Conservation (phyloP, 2,113 vertebrate species). For the Neolamprologus tretocephalus region DNA sequence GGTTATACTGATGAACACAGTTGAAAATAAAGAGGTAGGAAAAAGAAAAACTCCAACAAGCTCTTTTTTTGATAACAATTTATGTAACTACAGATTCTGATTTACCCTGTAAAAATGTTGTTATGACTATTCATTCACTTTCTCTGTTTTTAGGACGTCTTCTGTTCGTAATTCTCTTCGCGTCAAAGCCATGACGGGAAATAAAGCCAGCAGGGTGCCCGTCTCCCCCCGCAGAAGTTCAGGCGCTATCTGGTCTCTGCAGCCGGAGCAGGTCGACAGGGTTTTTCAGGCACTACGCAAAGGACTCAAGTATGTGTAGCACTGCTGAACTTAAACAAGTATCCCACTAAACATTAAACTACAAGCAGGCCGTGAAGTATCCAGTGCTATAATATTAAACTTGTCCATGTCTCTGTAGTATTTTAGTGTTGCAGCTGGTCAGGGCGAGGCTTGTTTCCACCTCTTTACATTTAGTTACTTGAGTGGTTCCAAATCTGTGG, state of each 20-base stretch:
- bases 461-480: background rate
- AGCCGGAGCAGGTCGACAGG: constrained; percentile 85
- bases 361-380: background rate
- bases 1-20: background rate
- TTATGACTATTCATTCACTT: background rate
- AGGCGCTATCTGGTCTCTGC: constrained; percentile 67
- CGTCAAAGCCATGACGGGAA: constrained; percentile 59
- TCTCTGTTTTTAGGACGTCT: constrained; percentile 33
- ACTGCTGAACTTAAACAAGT: background rate
- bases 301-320: constrained; percentile 82
- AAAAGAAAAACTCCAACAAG: background rate
- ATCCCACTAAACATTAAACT: background rate
- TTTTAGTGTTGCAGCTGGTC: background rate
- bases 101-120: background rate
- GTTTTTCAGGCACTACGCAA: constrained; percentile 85
- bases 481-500: background rate
- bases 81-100: background rate
- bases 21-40: background rate
- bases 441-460: background rate
- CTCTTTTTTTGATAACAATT: background rate
- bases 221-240: constrained; percentile 68
- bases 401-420: background rate
- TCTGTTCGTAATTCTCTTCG: constrained; percentile 75
- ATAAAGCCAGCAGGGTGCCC: constrained; percentile 72
- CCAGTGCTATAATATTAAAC: background rate